Conservation (phyloP, 1,140 invertebrate species). For the Drosophila trapezifrons region DNA sequence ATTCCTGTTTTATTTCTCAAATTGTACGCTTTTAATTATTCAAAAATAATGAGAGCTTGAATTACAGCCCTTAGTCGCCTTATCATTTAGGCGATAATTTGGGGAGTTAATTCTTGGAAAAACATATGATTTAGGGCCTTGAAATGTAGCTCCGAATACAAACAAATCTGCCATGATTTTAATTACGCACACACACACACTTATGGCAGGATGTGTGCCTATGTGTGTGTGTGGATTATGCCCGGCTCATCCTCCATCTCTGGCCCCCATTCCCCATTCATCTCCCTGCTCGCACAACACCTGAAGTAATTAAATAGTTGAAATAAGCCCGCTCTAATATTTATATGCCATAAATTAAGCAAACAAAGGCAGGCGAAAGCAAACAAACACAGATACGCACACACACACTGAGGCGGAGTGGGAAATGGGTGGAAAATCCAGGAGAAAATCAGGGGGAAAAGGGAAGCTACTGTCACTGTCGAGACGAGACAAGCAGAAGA, state of each 20-base stretch:
- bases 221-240: slow-evolving; percentile 25
- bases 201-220: too few species aligned
- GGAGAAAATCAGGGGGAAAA: background rate
- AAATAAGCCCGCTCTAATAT: slow-evolving; percentile 77
- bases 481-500: slow-evolving; percentile 12
- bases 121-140: slow-evolving; percentile 9
- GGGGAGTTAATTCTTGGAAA: background rate
- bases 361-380: slow-evolving; percentile 60
- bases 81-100: background rate
- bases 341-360: slow-evolving; percentile 79
- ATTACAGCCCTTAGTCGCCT: background rate
- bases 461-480: slow-evolving; percentile 22
- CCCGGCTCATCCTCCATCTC: background rate
- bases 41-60: slow-evolving; percentile 4
- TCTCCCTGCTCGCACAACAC: slow-evolving; percentile 50
- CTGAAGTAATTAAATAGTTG: slow-evolving; percentile 79
- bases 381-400: slow-evolving; percentile 26
- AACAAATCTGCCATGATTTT: slow-evolving; percentile 21
- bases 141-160: slow-evolving; percentile 7
- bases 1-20: too few species aligned
- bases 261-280: background rate
- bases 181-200: slow-evolving; percentile 7
- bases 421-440: background rate
- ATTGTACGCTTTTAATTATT: slow-evolving; percentile 3
- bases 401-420: background rate